Evolutionary conservation across 2,888 invertebrate genomes (phyloP).

Genomic region (Charanyca ferruginea): DNA sequence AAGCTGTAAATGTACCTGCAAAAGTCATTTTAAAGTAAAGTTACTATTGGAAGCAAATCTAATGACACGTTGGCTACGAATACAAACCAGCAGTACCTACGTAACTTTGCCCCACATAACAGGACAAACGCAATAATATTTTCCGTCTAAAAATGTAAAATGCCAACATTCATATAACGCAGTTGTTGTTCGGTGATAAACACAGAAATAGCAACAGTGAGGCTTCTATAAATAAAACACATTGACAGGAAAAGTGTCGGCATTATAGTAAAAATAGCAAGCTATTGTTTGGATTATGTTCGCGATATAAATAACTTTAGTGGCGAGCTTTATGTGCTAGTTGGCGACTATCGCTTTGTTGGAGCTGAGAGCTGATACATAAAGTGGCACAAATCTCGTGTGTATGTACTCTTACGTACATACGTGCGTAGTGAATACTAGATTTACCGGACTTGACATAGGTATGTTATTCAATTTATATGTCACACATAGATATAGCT

Average conservation of each 20-base stretch:
- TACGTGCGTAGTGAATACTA: background rate
- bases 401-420: background rate
- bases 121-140: background rate
- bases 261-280: conserved; percentile 54
- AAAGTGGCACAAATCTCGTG: background rate
- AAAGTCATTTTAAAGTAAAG: background rate
- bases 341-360: conserved; percentile 52
- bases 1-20: background rate
- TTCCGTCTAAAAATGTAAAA: conserved; percentile 32
- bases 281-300: conserved; percentile 61
- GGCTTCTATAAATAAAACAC: conserved; percentile 50
- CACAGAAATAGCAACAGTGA: conserved; percentile 48
- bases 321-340: conserved; percentile 48
- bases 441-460: background rate
- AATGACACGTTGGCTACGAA: conserved; percentile 4
- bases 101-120: background rate
- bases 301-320: conserved; percentile 60
- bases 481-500: no score
- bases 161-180: conserved; percentile 1
- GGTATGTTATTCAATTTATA: conserved; percentile 16
- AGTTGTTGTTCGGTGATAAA: conserved; percentile 54
- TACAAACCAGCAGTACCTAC: background rate
- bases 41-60: background rate
- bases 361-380: conserved; percentile 18
- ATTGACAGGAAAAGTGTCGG: conserved; percentile 57